Evolutionary conservation across 2,797 vertebrate species (phyloP).

Genomic region (Cephalopachus bancanus): DNA sequence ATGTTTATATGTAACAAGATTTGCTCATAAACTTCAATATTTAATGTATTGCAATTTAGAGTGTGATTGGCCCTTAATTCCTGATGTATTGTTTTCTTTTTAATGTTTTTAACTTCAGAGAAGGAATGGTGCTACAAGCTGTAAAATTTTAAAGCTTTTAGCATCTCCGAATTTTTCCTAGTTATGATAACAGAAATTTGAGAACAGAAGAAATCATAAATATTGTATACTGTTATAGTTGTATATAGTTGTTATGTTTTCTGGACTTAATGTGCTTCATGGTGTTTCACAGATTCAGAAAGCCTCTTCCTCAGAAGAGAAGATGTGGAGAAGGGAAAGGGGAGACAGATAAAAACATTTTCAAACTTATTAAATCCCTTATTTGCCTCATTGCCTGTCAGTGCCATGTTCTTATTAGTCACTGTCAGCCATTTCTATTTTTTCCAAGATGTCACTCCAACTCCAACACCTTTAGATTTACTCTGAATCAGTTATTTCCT

Average conservation of each 20-base stretch:
- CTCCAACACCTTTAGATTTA: conserved; percentile 35
- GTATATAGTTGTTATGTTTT: neutral
- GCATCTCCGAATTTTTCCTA: neutral
- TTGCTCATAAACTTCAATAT: conserved; percentile 45
- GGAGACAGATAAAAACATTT: conserved; percentile 2
- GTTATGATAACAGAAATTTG: conserved; percentile 49
- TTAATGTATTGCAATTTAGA: conserved; percentile 49
- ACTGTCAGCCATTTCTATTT: neutral
- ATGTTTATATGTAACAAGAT: neutral
- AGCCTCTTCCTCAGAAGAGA: neutral
- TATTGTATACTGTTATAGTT: neutral
- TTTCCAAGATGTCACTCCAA: conserved; percentile 12
- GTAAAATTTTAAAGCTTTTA: conserved; percentile 55
- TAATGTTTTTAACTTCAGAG: conserved; percentile 47
- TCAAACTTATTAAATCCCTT: neutral
- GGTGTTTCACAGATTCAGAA: neutral
- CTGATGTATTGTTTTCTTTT: conserved; percentile 47
- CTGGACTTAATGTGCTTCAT: neutral
- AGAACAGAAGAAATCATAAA: conserved; percentile 21
- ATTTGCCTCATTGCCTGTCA: neutral
- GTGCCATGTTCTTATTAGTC: neutral
- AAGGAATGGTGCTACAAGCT: neutral
- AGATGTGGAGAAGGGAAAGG: neutral
- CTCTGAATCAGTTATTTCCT: conserved; percentile 16
- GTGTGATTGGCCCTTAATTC: conserved; percentile 35